These are phyloP conservation scores for Drosophila obscura DNA, from an alignment of 1,140 invertebrate genomes.

Conservation along the genomic window DNA sequence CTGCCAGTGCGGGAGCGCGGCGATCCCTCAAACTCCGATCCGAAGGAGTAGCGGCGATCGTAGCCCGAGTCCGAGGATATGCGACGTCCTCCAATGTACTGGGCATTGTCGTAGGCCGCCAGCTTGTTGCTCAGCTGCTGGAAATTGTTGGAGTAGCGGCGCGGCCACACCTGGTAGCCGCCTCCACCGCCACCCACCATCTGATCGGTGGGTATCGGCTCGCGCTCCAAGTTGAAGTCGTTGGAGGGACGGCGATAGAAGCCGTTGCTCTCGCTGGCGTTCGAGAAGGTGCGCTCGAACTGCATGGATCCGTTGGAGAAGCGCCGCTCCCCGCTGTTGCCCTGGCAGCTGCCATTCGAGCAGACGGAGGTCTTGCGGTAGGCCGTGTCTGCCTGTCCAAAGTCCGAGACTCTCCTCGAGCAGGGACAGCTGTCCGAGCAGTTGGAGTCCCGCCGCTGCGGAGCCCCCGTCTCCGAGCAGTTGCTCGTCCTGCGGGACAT, in stretches of 20 bases:
- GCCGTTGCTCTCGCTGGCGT: constrained; percentile 69
- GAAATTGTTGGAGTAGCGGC: constrained; percentile 79
- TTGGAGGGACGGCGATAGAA: constrained; percentile 80
- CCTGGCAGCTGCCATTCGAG: constrained; percentile 72
- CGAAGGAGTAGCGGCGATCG: constrained; percentile 80
- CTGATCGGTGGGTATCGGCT: constrained; percentile 62
- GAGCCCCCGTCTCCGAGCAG: constrained; percentile 68
- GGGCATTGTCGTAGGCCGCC: constrained; percentile 78
- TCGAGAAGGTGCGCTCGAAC: constrained; percentile 77
- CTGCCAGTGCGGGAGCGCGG: constrained; percentile 76
- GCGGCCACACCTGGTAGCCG: constrained; percentile 77
- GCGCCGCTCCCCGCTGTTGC: constrained; percentile 62
- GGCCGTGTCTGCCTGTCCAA: constrained; percentile 51
- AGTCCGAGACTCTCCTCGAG: constrained; percentile 71
- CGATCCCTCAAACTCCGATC: constrained; percentile 79
- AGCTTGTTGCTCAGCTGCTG: constrained; percentile 77
- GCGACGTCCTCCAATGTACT: constrained; percentile 77
- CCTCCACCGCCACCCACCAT: constrained; percentile 77
- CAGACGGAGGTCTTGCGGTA: constrained; percentile 78
- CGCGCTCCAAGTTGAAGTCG: constrained; percentile 73
- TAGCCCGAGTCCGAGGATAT: constrained; percentile 83
- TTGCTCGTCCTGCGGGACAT: constrained; percentile 74
- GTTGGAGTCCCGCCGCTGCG: constrained; percentile 76
- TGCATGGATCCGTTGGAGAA: constrained; percentile 82
- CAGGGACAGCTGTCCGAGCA: constrained; percentile 82